phyloP scores from a whole-genome alignment of 2,113 vertebrate genomes.

The Empidonax traillii region DNA sequence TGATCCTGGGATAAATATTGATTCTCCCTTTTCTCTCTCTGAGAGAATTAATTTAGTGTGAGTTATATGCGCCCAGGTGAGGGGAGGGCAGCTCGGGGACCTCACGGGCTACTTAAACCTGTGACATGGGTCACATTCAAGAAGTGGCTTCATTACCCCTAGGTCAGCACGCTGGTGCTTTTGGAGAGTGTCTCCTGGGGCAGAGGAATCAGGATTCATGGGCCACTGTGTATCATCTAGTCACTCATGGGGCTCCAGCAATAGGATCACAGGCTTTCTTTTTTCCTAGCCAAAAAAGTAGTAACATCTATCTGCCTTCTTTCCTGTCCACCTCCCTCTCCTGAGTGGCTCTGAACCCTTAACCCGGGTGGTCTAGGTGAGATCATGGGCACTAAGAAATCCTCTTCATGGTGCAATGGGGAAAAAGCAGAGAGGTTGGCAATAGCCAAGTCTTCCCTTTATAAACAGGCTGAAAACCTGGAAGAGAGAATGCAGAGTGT shows the following conservation, averaged over 20 bases:
- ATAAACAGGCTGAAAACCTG: background rate
- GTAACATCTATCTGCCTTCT: background rate
- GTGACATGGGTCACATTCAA: background rate
- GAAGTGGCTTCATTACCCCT: background rate
- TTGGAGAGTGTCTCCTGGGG: background rate
- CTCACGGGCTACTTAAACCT: background rate
- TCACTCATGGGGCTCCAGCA: background rate
- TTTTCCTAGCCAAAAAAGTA: background rate
- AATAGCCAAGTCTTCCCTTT: background rate
- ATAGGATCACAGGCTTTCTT: background rate
- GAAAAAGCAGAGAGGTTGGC: background rate
- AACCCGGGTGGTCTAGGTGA: background rate
- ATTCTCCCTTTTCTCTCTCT: slow-evolving; percentile 4
- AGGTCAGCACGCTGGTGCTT: background rate
- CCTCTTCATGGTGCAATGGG: background rate
- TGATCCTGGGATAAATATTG: slow-evolving; percentile 48
- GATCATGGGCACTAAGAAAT: background rate
- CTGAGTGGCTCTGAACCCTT: background rate
- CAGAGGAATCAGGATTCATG: background rate
- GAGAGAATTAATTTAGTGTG: slow-evolving; percentile 42
- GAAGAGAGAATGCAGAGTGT: background rate
- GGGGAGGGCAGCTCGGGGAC: background rate
- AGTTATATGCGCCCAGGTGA: background rate
- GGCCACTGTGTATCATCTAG: background rate
- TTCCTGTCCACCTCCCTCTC: background rate